Conservation (phyloP, 2,888 invertebrate species). For the Cybosia mesomella region DNA sequence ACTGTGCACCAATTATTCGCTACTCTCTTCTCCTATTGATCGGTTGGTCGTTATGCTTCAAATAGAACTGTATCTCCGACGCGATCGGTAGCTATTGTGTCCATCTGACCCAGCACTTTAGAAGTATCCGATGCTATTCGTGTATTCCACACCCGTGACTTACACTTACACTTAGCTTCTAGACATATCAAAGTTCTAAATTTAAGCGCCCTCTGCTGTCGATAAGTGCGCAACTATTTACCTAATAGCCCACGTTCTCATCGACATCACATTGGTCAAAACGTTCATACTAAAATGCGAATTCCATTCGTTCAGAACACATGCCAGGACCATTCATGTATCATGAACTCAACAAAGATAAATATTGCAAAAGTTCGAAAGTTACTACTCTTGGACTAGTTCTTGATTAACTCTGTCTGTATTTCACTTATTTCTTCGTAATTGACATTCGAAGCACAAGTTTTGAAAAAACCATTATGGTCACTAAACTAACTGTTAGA, state of each 20-base stretch:
- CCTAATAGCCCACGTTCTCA: not conserved
- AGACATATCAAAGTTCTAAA: not conserved
- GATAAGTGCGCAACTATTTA: not conserved
- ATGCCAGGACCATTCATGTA: too few species aligned
- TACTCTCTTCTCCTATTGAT: not conserved
- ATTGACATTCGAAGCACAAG: too few species aligned
- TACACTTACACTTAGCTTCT: not conserved
- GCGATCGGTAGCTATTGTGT: not conserved
- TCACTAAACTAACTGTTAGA: too few species aligned
- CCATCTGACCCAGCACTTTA: constrained; percentile 2
- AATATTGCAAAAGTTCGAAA: too few species aligned
- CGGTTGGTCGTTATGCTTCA: not conserved
- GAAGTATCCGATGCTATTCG: not conserved
- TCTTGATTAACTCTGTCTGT: too few species aligned
- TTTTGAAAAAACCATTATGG: too few species aligned
- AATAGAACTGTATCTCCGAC: not conserved
- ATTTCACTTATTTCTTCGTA: too few species aligned
- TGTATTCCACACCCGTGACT: not conserved
- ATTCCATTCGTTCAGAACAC: too few species aligned
- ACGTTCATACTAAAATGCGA: too few species aligned
- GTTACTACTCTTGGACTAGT: too few species aligned
- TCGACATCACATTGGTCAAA: too few species aligned
- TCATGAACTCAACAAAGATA: too few species aligned
- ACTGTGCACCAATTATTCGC: not conserved
- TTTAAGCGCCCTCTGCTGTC: not conserved